Conservation (phyloP, 2,113 vertebrate genomes). For the Crotalus tigris region DNA sequence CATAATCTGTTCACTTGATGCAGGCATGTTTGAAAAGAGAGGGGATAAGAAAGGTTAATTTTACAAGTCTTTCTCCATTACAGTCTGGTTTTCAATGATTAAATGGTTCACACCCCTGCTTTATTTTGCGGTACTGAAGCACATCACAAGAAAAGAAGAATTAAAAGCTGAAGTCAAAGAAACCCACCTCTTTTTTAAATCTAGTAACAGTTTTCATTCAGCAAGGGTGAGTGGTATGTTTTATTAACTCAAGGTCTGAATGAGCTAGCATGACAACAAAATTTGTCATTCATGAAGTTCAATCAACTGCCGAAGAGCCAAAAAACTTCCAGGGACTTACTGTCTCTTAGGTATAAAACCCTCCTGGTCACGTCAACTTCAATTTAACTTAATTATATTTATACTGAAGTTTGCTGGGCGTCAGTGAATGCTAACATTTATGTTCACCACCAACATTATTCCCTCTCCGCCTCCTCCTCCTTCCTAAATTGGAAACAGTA, state of each 20-base stretch:
- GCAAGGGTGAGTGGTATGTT: neutral
- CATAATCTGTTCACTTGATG: neutral
- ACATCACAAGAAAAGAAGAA: neutral
- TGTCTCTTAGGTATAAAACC: neutral
- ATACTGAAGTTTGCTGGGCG: neutral
- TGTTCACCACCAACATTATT: neutral
- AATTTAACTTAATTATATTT: neutral
- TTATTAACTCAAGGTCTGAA: neutral
- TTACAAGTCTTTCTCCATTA: neutral
- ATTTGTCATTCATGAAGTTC: neutral
- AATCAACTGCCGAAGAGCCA: neutral
- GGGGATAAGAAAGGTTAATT: neutral
- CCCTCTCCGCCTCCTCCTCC: neutral
- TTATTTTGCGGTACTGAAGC: constrained; percentile 6
- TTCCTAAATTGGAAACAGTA: neutral
- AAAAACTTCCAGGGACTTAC: neutral
- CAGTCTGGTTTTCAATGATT: neutral
- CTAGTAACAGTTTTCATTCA: neutral
- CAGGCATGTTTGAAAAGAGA: neutral
- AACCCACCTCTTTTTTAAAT: neutral
- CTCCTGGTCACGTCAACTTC: neutral
- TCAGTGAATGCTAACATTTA: neutral
- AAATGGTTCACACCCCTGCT: neutral
- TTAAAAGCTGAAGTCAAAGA: neutral
- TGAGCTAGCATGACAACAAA: neutral